phyloP scores from a whole-genome alignment of 2,888 invertebrate genomes.

The Philhelius pedissequus region DNA sequence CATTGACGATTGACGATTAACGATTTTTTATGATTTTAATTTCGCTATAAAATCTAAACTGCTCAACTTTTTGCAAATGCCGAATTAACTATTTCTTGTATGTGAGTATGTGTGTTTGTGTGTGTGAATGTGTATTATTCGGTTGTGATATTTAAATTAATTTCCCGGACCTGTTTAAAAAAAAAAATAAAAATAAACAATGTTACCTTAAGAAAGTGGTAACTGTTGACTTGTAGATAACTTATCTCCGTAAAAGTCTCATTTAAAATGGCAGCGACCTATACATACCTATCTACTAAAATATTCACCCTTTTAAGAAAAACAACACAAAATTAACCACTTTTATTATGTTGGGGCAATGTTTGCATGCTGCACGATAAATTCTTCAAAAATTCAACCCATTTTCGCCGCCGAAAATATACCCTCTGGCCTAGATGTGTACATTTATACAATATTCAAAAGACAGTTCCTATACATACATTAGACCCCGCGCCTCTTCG shows the following conservation, averaged over 20 bases:
- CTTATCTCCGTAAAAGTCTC: slow-evolving; percentile 13
- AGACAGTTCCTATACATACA: background rate
- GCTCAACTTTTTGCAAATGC: too few species aligned
- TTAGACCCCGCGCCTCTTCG: background rate
- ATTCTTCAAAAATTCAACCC: background rate
- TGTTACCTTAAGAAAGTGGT: background rate
- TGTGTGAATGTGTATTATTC: too few species aligned
- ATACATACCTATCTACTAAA: too few species aligned
- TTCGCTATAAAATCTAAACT: too few species aligned
- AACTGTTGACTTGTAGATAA: slow-evolving; percentile 31
- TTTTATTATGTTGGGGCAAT: slow-evolving; percentile 6
- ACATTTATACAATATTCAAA: background rate
- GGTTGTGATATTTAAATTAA: too few species aligned
- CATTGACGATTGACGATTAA: too few species aligned
- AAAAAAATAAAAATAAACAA: too few species aligned
- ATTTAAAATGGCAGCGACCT: slow-evolving; percentile 32
- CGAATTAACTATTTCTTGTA: too few species aligned
- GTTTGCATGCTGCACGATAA: slow-evolving; percentile 50
- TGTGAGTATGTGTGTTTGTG: too few species aligned
- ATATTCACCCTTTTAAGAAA: slow-evolving; percentile 58
- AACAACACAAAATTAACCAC: background rate
- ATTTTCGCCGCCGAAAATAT: slow-evolving; percentile 19
- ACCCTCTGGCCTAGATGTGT: background rate
- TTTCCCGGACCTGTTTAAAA: too few species aligned
- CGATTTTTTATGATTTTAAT: too few species aligned